Percentiles rank a stretch among this genome's conserved stretches.
Evolutionary conservation across 2,113 vertebrate species (phyloP).

Genomic region (Pseudorectes ferrugineus): DNA sequence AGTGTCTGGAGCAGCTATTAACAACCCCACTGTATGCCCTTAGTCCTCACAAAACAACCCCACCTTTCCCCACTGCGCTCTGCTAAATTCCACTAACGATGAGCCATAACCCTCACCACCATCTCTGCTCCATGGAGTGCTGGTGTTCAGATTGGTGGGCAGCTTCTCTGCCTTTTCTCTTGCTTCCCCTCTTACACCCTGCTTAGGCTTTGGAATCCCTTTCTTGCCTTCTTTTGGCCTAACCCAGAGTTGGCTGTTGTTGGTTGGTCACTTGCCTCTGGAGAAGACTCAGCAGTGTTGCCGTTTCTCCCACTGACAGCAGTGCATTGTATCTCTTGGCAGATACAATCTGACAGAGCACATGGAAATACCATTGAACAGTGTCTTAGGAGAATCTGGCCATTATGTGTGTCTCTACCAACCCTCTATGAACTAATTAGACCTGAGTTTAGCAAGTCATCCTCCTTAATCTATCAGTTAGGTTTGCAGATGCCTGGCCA

Average conservation of each 20-base stretch:
- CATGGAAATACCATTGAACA: not conserved
- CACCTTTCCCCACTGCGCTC: not conserved
- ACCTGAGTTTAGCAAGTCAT: not conserved
- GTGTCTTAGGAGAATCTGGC: not conserved
- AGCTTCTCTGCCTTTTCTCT: not conserved
- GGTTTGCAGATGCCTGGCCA: not conserved
- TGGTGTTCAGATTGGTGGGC: not conserved
- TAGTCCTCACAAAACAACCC: not conserved
- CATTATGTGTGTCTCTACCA: not conserved
- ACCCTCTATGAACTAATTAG: not conserved
- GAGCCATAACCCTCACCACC: not conserved
- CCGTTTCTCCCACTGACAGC: not conserved
- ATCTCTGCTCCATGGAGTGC: not conserved
- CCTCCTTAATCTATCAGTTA: not conserved
- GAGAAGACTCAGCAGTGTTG: not conserved
- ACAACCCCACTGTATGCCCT: not conserved
- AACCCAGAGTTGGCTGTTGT: not conserved
- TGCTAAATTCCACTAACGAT: not conserved
- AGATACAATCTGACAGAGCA: not conserved
- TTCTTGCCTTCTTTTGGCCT: not conserved
- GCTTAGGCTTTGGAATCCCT: not conserved
- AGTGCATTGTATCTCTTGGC: not conserved
- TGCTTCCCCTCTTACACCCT: not conserved
- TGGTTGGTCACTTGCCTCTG: not conserved
- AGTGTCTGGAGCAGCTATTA: not conserved